phyloP scores from a whole-genome alignment of 2,797 vertebrate species.

The Apodemus agrarius region DNA sequence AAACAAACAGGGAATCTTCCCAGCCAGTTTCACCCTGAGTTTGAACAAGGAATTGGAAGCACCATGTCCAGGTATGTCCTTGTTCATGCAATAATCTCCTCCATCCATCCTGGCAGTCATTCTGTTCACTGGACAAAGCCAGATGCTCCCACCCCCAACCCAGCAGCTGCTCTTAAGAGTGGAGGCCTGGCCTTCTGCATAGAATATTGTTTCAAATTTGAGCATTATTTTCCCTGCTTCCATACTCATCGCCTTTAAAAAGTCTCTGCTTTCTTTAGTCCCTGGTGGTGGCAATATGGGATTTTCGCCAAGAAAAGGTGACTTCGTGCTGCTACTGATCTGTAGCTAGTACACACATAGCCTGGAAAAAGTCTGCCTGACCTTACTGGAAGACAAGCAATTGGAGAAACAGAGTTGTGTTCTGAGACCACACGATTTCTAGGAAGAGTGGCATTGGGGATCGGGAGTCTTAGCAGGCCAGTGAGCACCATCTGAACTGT shows the following conservation, averaged over 20 bases:
- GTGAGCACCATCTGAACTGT: neutral
- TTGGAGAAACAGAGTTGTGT: neutral
- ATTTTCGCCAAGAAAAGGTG: neutral
- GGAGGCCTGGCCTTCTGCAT: neutral
- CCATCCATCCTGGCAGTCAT: neutral
- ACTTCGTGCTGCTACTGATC: neutral
- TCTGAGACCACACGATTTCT: neutral
- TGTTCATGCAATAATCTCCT: neutral
- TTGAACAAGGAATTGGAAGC: neutral
- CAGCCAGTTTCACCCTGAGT: neutral
- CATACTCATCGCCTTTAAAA: neutral
- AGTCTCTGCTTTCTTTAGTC: neutral
- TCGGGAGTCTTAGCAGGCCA: too few relatives aligned
- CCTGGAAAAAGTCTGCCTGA: neutral
- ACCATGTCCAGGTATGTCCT: neutral
- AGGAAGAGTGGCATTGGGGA: too few relatives aligned
- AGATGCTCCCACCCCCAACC: too few relatives aligned
- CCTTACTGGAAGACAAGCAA: neutral
- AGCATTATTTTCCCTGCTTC: neutral
- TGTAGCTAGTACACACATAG: neutral
- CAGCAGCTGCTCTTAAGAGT: too few relatives aligned
- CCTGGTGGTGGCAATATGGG: neutral
- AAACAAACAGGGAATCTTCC: neutral
- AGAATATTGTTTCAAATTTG: neutral
- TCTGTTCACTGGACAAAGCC: neutral